Evolutionary conservation across 2,888 invertebrate genomes (phyloP), one percentile per base, ranked within the genome.

Genomic region (Hyposoter didymator): DNA sequence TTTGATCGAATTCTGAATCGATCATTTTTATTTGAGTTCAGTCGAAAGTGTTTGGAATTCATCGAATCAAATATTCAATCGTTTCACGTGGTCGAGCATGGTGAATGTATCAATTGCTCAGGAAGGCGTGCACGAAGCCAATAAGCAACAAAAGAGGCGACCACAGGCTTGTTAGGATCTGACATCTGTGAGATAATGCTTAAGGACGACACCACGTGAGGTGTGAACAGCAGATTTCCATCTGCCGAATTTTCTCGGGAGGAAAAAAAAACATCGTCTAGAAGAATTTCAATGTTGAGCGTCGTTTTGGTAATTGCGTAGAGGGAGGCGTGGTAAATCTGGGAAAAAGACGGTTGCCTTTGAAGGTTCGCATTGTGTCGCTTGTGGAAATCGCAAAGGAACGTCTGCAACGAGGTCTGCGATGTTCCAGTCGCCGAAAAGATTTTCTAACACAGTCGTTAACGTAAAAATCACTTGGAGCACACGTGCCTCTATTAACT

Each of bases 141-240:
- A 66, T n/a, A n/a, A 19, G 66, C n/a, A 59, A 22, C 66, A 8
- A 35, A 66, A 35, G 64, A 32, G 17, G 55, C 59, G 32, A n/a
- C 49, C 45, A 62, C 14, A 67, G 19, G 8, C 67, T 67, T 67
- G 43, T 67, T 67, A 67, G 39, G 43, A 67, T 19, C 67, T 67
- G 67, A 19, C 66, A 67, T 45, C 22, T 43, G 67, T 66, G 39
- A 66, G 32, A 66, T 39, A 66, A 39, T 67, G 43, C 43, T 22
- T 67, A 39, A 39, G 67, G 43, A 67, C 39, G 39, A 8, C 43
- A 67, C 43, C 39, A 22, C 43, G 67, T 39, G 64, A 66, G 67
- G 67, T 67, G 67, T 19, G 67, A 39, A 67, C 39, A 43, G 43
- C 12, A 39, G 19, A 66, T 66, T 66, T 39, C 28, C 64, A 66